Evolutionary conservation across 1,140 invertebrate species (phyloP).

Genomic region (Hesperophylax magnus): DNA sequence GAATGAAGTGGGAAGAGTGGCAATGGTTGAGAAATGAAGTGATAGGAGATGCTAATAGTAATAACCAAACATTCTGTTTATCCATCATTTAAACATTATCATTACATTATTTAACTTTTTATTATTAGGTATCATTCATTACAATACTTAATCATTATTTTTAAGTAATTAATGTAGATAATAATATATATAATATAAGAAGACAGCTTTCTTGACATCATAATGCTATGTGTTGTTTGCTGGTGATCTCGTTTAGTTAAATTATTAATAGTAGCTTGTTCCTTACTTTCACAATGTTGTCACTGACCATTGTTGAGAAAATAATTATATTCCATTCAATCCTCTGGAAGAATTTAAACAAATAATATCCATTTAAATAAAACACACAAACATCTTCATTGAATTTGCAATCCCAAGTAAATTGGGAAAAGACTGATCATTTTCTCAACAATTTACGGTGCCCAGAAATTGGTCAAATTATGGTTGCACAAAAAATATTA

Average conservation of each 20-base stretch:
- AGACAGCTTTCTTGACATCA: constrained; percentile 52
- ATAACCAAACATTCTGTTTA: constrained; percentile 54
- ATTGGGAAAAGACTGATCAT: background rate
- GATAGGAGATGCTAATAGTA: constrained; percentile 42
- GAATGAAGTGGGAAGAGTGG: constrained; percentile 1
- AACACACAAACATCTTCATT: too few relatives aligned
- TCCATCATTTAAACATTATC: constrained; percentile 57
- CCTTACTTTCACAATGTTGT: constrained; percentile 52
- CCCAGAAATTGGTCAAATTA: constrained; percentile 52
- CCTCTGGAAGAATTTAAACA: too few relatives aligned
- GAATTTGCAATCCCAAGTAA: background rate
- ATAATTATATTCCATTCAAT: background rate
- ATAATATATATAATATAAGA: constrained; percentile 44
- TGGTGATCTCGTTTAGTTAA: constrained; percentile 48
- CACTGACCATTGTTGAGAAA: constrained; percentile 45
- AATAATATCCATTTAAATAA: too few relatives aligned
- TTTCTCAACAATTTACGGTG: constrained; percentile 51
- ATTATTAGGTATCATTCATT: constrained; percentile 57
- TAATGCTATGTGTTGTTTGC: constrained; percentile 39
- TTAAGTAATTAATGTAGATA: constrained; percentile 54
- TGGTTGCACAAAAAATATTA: constrained; percentile 56
- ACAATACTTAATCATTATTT: constrained; percentile 56
- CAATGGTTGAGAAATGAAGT: constrained; percentile 1
- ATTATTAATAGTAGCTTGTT: constrained; percentile 50
- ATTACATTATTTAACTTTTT: constrained; percentile 56